Conservation (phyloP, 2,888 invertebrate genomes). For the Ophraella communa region DNA sequence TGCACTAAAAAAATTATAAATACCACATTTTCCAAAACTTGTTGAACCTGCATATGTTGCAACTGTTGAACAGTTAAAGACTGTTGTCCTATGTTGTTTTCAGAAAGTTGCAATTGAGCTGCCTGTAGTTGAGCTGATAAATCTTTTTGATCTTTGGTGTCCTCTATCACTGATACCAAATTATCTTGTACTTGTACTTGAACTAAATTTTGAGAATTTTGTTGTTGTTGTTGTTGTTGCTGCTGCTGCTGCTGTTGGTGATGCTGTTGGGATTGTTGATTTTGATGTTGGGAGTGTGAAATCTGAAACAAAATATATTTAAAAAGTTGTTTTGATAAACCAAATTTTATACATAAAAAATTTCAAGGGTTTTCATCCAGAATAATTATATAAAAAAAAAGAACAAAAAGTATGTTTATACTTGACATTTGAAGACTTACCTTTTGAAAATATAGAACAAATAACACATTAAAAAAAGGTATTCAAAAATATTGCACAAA, state of each 20-base stretch:
- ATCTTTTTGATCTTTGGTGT: conserved; percentile 58
- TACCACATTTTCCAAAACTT: conserved; percentile 62
- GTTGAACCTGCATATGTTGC: conserved; percentile 64
- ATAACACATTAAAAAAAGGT: no score
- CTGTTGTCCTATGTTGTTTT: conserved; percentile 61
- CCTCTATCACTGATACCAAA: conserved; percentile 59
- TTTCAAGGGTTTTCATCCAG: no score
- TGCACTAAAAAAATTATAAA: conserved; percentile 1
- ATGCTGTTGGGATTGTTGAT: conserved; percentile 11
- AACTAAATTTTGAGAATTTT: conserved; percentile 55
- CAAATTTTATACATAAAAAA: no score
- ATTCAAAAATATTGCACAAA: no score
- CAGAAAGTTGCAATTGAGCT: conserved; percentile 64
- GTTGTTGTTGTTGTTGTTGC: conserved; percentile 47
- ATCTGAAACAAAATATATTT: conserved; percentile 28
- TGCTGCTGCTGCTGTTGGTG: conserved; percentile 33
- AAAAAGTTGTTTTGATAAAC: no score
- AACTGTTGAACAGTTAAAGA: conserved; percentile 55
- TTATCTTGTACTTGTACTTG: conserved; percentile 61
- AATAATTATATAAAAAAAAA: no score
- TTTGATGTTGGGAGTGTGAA: conserved; percentile 23
- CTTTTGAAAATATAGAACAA: no score
- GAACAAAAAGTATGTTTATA: no score
- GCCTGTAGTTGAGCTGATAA: conserved; percentile 54
- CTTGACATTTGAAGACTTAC: no score